Base-by-base conservation (phyloP, 2,888 invertebrate genomes). In the Calliphora vomitoria region DNA sequence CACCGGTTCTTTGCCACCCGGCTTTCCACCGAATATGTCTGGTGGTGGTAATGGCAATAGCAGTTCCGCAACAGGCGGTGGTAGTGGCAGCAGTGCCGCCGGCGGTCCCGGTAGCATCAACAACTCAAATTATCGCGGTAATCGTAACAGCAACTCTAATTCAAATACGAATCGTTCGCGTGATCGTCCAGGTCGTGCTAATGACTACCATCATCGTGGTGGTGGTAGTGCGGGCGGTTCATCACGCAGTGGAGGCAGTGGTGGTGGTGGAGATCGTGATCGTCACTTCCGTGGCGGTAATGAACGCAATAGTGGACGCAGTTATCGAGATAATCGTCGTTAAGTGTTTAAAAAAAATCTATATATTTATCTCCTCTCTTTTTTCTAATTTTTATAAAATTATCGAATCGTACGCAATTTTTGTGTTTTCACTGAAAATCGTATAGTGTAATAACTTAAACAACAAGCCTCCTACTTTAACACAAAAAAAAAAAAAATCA, bases 231-330 rank as follows among this genome's bases (percentile, higher is more conserved):
- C 85, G 76, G 88, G 86, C 62, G 86, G 87, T 53, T 85, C 84
- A 55, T 85, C 87, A 55, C 88, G 88, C 13, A 88, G 86, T 64
- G 81, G 87, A 18, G 84, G 72, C 75, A 69, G 80, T 80, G 69
- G 80, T 74, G 75, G 82, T 62, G 87, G 78, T 80, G 92, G 93
- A 86, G 93, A 94, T 89, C 93, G 94, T 85, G 94, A 94, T 87
- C 94, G 95, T 90, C 94, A 94, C 90, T 94, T 94, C 90, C 94
- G 94, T 90, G 90, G 90, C 20, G 88, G 87, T 87, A 93, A 94
- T 90, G 91, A 91, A 38, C 92, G 93, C 66, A 91, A 92, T 84
- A 92, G 90, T 88, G 90, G 91, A 55, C 91, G 87, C 4, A 85
- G 85, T 82, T 85, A 79, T 90, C 89, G 91, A 86, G 91, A 91